These are phyloP conservation scores for Selenia dentaria DNA, from an alignment of 2,888 invertebrate genomes.

Conservation along the genomic window DNA sequence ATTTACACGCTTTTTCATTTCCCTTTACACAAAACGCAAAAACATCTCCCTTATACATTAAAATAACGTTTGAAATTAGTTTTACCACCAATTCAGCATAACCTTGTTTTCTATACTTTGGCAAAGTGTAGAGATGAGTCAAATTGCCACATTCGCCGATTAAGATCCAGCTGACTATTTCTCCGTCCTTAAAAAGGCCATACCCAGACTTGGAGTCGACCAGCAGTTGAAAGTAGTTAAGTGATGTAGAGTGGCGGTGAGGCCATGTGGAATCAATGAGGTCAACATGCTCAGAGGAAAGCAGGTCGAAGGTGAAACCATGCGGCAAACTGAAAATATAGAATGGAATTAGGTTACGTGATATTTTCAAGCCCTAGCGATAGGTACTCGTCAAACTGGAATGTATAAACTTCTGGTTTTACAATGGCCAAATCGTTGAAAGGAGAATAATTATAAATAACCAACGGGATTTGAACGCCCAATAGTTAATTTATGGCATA, in stretches of 20 bases:
- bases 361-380: too few species aligned
- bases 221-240: constrained; percentile 48
- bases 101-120: constrained; percentile 55
- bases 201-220: constrained; percentile 51
- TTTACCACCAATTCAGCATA: constrained; percentile 56
- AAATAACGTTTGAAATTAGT: constrained; percentile 46
- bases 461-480: too few species aligned
- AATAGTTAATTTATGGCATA: too few species aligned
- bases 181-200: constrained; percentile 48
- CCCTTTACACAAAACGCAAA: constrained; percentile 48
- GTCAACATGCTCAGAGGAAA: constrained; percentile 37
- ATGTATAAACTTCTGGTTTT: too few species aligned
- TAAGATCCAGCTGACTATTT: constrained; percentile 52
- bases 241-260: constrained; percentile 47
- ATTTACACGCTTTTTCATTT: constrained; percentile 46
- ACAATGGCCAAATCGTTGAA: too few species aligned
- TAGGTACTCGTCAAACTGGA: too few species aligned
- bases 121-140: constrained; percentile 56
- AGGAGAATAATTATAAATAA: too few species aligned
- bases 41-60: constrained; percentile 45
- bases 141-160: constrained; percentile 57
- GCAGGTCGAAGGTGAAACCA: constrained; percentile 7
- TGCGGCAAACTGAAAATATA: constrained; percentile 14
- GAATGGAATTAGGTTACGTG: too few species aligned
- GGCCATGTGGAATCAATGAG: constrained; percentile 55